Conservation (phyloP, 2,888 invertebrate species). For the Trichogramma evanescens region DNA sequence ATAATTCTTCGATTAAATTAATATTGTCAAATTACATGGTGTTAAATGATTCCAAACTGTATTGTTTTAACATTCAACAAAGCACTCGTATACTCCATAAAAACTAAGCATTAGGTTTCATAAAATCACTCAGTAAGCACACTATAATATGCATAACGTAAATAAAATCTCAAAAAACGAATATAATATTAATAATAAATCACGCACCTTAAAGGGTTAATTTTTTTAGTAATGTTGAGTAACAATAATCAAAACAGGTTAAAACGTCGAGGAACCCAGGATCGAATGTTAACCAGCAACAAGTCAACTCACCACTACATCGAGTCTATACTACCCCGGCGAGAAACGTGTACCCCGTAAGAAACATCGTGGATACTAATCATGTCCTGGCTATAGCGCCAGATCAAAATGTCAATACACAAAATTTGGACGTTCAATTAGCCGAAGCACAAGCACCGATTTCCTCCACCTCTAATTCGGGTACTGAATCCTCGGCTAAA, state of each 20-base stretch:
- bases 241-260: slow-evolving; percentile 31
- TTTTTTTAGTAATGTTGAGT: slow-evolving; percentile 16
- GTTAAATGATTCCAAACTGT: too few relatives aligned
- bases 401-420: slow-evolving; percentile 40
- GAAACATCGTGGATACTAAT: slow-evolving; percentile 17
- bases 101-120: too few relatives aligned
- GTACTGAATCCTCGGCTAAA: slow-evolving; percentile 28
- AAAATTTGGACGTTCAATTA: slow-evolving; percentile 39
- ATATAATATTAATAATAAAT: not conserved
- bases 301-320: slow-evolving; percentile 19
- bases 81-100: too few relatives aligned
- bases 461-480: slow-evolving; percentile 25
- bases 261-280: slow-evolving; percentile 33
- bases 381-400: slow-evolving; percentile 23
- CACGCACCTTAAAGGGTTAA: slow-evolving; percentile 8
- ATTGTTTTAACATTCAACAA: too few relatives aligned
- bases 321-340: slow-evolving; percentile 23
- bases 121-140: too few relatives aligned
- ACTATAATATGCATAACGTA: too few relatives aligned
- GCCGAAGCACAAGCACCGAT: slow-evolving; percentile 34
- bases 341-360: slow-evolving; percentile 18
- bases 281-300: slow-evolving; percentile 23
- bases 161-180: too few relatives aligned
- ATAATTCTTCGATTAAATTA: not conserved
- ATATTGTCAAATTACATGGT: too few relatives aligned